These are phyloP conservation scores for Neogobius melanostomus DNA, from an alignment of 2,113 vertebrate species.

Conservation along the genomic window DNA sequence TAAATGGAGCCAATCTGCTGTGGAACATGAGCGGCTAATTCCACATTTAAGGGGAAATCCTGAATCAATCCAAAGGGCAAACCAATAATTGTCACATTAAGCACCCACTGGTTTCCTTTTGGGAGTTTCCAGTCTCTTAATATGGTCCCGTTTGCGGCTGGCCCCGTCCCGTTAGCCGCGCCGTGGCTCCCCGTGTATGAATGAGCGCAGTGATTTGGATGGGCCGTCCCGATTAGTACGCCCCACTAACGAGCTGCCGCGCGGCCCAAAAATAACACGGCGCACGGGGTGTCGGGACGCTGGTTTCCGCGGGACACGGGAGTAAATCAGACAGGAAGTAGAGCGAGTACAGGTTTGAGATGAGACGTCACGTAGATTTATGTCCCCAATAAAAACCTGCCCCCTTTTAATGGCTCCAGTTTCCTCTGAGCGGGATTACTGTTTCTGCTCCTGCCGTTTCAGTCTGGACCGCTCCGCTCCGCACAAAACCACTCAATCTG, in stretches of 20 bases:
- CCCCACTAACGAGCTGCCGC: constrained; percentile 66
- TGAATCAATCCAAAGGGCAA: constrained; percentile 32
- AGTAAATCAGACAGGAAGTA: constrained; percentile 76
- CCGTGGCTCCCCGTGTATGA: constrained; percentile 44
- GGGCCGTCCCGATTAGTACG: constrained; percentile 60
- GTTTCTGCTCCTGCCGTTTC: constrained; percentile 20
- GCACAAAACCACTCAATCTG: neutral
- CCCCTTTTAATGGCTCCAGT: constrained; percentile 71
- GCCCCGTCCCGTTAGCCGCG: constrained; percentile 47
- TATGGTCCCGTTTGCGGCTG: constrained; percentile 22
- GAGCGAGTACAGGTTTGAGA: constrained; percentile 70
- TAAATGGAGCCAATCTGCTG: constrained; percentile 12
- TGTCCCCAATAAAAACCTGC: constrained; percentile 70
- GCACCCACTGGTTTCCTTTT: constrained; percentile 30
- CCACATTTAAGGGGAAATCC: constrained; percentile 37
- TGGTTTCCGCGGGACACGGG: constrained; percentile 36
- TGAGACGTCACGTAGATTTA: constrained; percentile 80
- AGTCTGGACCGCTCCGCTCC: constrained; percentile 37
- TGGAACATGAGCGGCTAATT: constrained; percentile 28
- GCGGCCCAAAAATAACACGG: constrained; percentile 67
- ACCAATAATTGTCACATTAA: constrained; percentile 49
- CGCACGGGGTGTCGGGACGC: constrained; percentile 16
- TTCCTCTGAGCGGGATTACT: constrained; percentile 61
- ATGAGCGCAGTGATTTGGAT: constrained; percentile 61
- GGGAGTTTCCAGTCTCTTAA: constrained; percentile 36